Evolutionary conservation across 2,797 vertebrate genomes (phyloP).

Genomic region (Catharus ustulatus): DNA sequence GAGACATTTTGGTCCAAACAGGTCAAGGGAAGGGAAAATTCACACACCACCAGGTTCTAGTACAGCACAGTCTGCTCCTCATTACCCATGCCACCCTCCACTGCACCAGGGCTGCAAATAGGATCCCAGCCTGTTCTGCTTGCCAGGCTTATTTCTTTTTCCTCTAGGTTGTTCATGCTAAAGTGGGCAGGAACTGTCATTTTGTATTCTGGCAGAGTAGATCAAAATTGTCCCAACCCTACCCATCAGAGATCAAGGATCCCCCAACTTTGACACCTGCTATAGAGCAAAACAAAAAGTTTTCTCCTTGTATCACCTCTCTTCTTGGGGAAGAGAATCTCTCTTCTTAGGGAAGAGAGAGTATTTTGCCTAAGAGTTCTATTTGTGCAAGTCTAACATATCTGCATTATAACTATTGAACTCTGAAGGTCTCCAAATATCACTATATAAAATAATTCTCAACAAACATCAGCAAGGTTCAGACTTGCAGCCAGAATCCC

Average conservation of each 20-base stretch:
- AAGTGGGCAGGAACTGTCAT: not conserved
- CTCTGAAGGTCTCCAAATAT: not conserved
- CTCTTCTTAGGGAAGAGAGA: not conserved
- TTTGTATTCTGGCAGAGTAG: not conserved
- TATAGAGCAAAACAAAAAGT: not conserved
- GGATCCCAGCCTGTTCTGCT: not conserved
- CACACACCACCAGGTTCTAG: not conserved
- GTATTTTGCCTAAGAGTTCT: not conserved
- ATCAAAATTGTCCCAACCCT: not conserved
- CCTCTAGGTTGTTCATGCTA: not conserved
- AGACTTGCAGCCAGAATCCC: not conserved
- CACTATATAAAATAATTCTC: not conserved
- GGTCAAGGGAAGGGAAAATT: not conserved
- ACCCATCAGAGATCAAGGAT: not conserved
- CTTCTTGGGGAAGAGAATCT: not conserved
- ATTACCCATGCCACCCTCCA: fast-evolving
- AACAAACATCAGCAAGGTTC: not conserved
- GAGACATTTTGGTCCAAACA: not conserved
- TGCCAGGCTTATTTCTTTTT: not conserved
- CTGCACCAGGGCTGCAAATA: not conserved
- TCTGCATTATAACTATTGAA: not conserved
- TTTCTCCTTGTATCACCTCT: not conserved
- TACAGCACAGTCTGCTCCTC: not conserved
- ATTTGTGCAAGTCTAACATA: not conserved
- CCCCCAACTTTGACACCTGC: not conserved